Evolutionary conservation across 1,140 invertebrate genomes (phyloP).

Genomic region (Theocolax elegans): DNA sequence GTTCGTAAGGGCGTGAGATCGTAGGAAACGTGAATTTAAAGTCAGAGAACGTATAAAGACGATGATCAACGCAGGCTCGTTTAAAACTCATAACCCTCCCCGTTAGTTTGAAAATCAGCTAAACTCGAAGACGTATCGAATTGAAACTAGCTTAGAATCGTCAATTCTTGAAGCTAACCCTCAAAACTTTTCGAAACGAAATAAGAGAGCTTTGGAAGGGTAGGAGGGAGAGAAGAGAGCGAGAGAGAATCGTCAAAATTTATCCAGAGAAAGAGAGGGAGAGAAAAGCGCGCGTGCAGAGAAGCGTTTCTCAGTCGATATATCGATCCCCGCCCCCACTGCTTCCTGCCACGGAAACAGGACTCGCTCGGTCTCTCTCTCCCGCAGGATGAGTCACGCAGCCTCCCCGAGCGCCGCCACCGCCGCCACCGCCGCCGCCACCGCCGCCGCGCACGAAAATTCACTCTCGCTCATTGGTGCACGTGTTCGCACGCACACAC

Average conservation of each 20-base stretch:
- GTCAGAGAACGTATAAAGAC: no score
- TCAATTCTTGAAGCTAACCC: no score
- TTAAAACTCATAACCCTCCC: no score
- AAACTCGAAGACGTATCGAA: no score
- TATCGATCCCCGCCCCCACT: conserved; percentile 66
- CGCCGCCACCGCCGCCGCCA: neutral
- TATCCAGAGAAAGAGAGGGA: conserved; percentile 31
- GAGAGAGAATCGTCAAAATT: neutral
- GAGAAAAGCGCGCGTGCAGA: conserved; percentile 50
- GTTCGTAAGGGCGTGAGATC: no score
- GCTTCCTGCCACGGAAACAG: conserved; percentile 67
- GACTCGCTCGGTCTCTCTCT: conserved; percentile 53
- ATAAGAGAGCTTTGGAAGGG: conserved; percentile 7
- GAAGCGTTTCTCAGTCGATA: conserved; percentile 65
- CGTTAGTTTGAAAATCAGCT: no score
- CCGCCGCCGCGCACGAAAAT: neutral
- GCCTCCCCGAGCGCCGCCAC: conserved; percentile 56
- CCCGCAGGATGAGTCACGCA: conserved; percentile 67
- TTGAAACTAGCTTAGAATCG: no score
- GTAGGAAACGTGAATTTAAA: no score
- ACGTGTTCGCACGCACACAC: conserved; percentile 51
- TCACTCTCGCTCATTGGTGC: conserved; percentile 49
- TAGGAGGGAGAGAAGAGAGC: conserved; percentile 18
- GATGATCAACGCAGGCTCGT: no score
- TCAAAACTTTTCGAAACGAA: no score